Percentiles rank a stretch among this genome's conserved stretches.
These are phyloP conservation scores for Apis laboriosa DNA, from an alignment of 1,140 invertebrate genomes.

Conservation along the genomic window DNA sequence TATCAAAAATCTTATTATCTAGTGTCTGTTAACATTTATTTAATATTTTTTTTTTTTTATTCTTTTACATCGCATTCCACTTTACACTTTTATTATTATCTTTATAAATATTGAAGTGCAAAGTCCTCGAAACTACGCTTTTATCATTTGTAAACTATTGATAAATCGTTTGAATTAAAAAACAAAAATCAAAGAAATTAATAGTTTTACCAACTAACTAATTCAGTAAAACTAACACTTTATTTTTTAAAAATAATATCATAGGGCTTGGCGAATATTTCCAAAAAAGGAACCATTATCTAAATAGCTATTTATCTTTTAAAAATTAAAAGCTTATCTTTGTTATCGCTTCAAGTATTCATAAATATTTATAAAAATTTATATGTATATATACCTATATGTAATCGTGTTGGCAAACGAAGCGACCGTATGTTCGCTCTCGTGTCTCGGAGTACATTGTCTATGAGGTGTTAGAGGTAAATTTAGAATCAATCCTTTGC, in stretches of 20 bases:
- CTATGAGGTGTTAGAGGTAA: constrained; percentile 85
- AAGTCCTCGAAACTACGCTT: background rate
- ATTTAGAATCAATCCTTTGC: constrained; percentile 87
- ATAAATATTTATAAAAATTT: background rate
- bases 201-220: background rate
- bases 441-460: constrained; percentile 79
- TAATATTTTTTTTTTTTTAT: background rate
- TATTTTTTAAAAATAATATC: background rate
- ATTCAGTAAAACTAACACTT: background rate
- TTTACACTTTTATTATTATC: background rate
- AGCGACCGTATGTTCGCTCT: constrained; percentile 77
- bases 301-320: background rate
- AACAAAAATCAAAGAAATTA: background rate
- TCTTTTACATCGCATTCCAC: background rate
- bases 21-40: background rate
- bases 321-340: background rate
- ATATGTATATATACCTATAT: constrained; percentile 81
- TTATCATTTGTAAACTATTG: background rate
- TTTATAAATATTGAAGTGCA: background rate
- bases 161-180: background rate
- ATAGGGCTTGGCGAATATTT: background rate
- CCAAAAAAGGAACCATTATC: background rate
- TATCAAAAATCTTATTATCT: background rate
- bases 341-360: background rate
- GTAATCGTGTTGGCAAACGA: constrained; percentile 84